Base-by-base conservation (phyloP, 2,797 vertebrate species). In the Acanthurus tractus region DNA sequence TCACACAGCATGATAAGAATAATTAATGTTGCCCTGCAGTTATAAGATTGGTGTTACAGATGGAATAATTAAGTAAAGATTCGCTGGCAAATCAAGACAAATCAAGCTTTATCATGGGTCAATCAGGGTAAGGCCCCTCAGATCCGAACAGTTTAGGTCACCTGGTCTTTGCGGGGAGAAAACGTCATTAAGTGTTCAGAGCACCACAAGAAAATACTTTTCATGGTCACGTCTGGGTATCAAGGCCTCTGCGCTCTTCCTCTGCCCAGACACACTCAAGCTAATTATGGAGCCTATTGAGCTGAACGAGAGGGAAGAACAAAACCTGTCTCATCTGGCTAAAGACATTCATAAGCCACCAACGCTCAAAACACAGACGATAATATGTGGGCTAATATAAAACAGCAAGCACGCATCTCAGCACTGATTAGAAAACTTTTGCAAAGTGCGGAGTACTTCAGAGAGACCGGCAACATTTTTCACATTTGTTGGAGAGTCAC, bases 201-300 rank as follows among this genome's bases (percentile, higher is more conserved):
- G 74, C 49, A 48, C 53, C 82, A 79, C 65, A 50, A 80, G 70
- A 72, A 86, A 89, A 88, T 83, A 56, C 65, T 87, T 89, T 88
- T 92, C 84, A 87, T 72, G 76, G 84, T 86, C 79, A 91, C 71
- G 78, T 86, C 87, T 76, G 67, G 45, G 82, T 73, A 82, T 81
- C 74, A 70, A 85, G 73, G 85, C 80, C 81, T 84, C 72, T 78
- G 74, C 42, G 65, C 76, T 66, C 59, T 63, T 74, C 50, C 45
- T 48, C 75, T 77, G 78, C 61, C 76, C 79, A 91, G 84, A 86
- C 81, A 79, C 81, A 86, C 78, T 84, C 79, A 70, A 69, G 63
- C 79, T 90, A 91, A 91, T 89, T 91, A 88, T 36, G 4, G 54
- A 80, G 57, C 76, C 58, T 76, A 79, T 83, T 87, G 86, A 92